Base-by-base conservation (phyloP, 2,113 vertebrate species). In the Siniperca knerii region DNA sequence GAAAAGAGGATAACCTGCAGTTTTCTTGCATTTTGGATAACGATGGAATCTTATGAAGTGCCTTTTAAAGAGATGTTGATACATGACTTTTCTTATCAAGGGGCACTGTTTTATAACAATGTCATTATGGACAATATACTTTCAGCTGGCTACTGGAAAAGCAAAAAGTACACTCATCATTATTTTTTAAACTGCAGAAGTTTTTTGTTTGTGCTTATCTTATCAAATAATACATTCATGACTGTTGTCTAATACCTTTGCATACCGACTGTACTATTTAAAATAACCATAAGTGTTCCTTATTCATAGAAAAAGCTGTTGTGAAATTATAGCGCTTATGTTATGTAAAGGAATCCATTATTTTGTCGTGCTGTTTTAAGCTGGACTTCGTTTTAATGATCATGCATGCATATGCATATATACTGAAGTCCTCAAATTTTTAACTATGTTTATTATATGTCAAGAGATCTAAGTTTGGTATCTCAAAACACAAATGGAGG, bases 141-240 rank as follows among this genome's bases (percentile, higher is more conserved):
- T 93, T 95, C 90, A 94, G 92, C 86, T 94, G 92, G 92, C 82
- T 92, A 92, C 94, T 95, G 93, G 92, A 93, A 94, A 92, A 82
- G 44, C 73, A 83, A 91, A 88, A 74, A 80, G 29, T 75, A 57
- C 71, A 66, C 65, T 75, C 57, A 66, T 86, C 44, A 64, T 23
- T 69, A 54, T 75, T 75, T 85, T 82, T 82, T 77, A 57, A 75
- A 54, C 76, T 78, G 65, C 73, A 37, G 68, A 69, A 8, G 11
- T 66, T 75, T 75, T 57, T 46, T 65, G 12, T 81, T 70, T 86
- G 72, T 60, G 66, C 46, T 79, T 81, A 44, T 54, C 58, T 88
- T 64, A 82, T 76, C 46, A 73, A 85, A 77, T 68, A 84, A 74
- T 76, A 64, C 84, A 77, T 73, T 85, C 42, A 85, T 90, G 42